These are phyloP conservation scores for Cepaea nemoralis DNA, from an alignment of 1,140 invertebrate species.

Conservation along the genomic window DNA sequence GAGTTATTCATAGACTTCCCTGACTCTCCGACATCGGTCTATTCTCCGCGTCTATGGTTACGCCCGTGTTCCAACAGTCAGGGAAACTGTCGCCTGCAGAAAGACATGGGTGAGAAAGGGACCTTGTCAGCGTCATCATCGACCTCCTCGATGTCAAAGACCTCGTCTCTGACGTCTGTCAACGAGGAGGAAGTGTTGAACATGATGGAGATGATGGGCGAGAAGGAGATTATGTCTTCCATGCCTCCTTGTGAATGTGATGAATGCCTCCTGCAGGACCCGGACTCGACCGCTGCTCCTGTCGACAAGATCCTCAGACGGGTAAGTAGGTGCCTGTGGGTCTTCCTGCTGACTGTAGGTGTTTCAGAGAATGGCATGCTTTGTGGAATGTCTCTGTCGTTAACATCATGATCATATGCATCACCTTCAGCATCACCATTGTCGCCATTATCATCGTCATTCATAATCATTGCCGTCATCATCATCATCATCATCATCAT, in stretches of 20 bases:
- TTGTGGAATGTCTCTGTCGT: too few relatives aligned
- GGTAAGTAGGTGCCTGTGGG: conserved; percentile 41
- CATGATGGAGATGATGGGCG: conserved; percentile 41
- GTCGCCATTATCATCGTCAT: too few relatives aligned
- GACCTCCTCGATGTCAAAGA: conserved; percentile 5
- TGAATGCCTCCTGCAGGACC: conserved; percentile 44
- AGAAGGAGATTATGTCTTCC: conserved; percentile 35
- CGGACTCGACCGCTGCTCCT: not conserved
- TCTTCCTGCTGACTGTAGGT: too few relatives aligned
- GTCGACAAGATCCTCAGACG: conserved; percentile 14
- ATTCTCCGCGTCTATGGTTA: not conserved
- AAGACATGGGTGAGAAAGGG: not conserved
- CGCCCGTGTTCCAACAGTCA: not conserved
- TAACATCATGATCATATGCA: too few relatives aligned
- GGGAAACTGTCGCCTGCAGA: not conserved
- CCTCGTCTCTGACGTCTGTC: conserved; percentile 41
- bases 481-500: conserved; percentile 32
- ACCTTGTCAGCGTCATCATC: conserved; percentile 5
- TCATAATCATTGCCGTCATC: not conserved
- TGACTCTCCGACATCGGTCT: not conserved
- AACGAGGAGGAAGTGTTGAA: conserved; percentile 42
- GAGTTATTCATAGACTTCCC: not conserved
- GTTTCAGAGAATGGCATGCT: too few relatives aligned
- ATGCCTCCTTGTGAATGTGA: conserved; percentile 52
- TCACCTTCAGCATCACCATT: too few relatives aligned